Percentiles rank a stretch among this genome's conserved stretches.
These are phyloP conservation scores for Paraescarpia echinospica DNA, from an alignment of 1,140 invertebrate genomes.

Conservation along the genomic window DNA sequence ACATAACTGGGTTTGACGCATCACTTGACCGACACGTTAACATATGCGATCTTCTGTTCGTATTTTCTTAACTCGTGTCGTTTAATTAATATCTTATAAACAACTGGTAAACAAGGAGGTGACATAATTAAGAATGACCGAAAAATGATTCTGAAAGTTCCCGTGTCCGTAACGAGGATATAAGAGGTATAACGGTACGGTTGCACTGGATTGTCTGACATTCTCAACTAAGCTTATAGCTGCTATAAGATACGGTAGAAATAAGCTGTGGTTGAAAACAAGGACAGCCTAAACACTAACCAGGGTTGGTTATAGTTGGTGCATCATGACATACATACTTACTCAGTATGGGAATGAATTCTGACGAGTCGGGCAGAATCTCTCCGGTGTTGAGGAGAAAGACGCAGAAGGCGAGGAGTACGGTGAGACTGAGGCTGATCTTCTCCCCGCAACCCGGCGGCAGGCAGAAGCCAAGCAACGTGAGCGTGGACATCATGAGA, in stretches of 20 bases:
- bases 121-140: too few relatives aligned
- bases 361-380: conserved; percentile 57
- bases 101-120: too few relatives aligned
- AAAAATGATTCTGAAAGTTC: too few relatives aligned
- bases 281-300: not conserved
- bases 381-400: conserved; percentile 58
- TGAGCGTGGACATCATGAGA: conserved; percentile 29
- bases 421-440: conserved; percentile 55
- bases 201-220: not conserved
- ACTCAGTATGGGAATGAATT: conserved; percentile 76
- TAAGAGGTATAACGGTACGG: too few relatives aligned
- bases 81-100: too few relatives aligned
- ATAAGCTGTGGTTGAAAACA: not conserved
- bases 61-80: too few relatives aligned
- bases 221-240: not conserved
- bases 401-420: conserved; percentile 57
- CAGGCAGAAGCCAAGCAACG: conserved; percentile 44
- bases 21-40: too few relatives aligned
- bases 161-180: too few relatives aligned
- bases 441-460: conserved; percentile 57
- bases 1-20: too few relatives aligned
- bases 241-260: not conserved
- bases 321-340: conserved; percentile 43
- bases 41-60: too few relatives aligned
- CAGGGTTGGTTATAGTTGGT: not conserved